Base-by-base conservation (phyloP, 1,140 invertebrate genomes). In the Pogonomyrmex barbatus region DNA sequence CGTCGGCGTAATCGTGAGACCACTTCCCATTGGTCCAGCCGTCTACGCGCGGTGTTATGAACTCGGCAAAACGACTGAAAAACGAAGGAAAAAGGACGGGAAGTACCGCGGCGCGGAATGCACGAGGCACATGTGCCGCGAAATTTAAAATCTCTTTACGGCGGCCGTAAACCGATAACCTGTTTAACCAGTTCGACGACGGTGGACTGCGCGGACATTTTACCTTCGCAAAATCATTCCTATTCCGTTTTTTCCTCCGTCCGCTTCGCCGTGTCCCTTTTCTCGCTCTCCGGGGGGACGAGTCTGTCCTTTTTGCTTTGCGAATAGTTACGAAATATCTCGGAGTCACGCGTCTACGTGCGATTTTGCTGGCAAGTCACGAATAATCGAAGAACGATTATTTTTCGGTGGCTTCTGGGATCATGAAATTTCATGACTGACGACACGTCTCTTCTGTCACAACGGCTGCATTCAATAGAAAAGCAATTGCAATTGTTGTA, bases 111-210 rank as follows among this genome's bases (percentile, higher is more conserved):
- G 67, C 77, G 79, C 86, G 89, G 91, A 91, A 93, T 92, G 92
- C 85, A 89, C 84, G 42, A 24, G 71, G 78, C 88, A 70, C 47
- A 91, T 93, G 87, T 92, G 92, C 93, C 94, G 93, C 93, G 93
- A 94, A 94, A 94, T 94, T 94, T 94, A 94, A 94, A 94, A 93
- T 94, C 89, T 89, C 88, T 94, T 94, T 94, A 94, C 93, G 87
- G 89, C 91, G 87, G 92, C 92, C 90, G 94, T 94, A 94, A 94
- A 94, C 91, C 91, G 91, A 91, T 93, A 94, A 94, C 94, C 92
- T 91, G 94, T 94, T 94, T 94, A 93, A 94, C 93, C 93, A 94
- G 94, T 94, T 90, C 87, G 58, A 87, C 90, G 82, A 68, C 73
- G 85, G 50, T 30, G 58, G 39, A 63, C 60, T 8, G 76, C 60